These are phyloP conservation scores for Belgica antarctica DNA, from an alignment of 2,888 invertebrate species.

Conservation along the genomic window DNA sequence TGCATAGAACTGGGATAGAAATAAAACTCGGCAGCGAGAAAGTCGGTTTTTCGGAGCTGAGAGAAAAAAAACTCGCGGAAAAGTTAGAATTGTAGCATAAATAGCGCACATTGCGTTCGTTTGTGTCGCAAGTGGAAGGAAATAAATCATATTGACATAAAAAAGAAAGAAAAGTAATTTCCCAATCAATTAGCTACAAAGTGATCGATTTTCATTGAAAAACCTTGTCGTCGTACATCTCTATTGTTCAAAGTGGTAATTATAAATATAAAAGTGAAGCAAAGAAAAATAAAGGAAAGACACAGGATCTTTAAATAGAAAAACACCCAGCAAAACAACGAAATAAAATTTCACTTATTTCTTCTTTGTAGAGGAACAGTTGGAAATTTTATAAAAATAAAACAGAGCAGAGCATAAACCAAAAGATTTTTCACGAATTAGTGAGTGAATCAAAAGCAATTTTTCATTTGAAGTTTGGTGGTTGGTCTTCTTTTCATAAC, in stretches of 20 bases:
- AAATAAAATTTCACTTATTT: conserved; percentile 35
- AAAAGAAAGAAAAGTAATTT: background rate
- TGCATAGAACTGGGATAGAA: conserved; percentile 34
- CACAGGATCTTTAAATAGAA: conserved; percentile 42
- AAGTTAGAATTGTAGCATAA: background rate
- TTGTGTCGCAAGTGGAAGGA: background rate
- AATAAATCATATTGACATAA: background rate
- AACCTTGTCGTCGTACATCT: background rate
- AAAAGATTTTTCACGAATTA: conserved; percentile 3
- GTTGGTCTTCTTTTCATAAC: no score
- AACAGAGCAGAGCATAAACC: conserved; percentile 39
- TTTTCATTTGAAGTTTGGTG: no score
- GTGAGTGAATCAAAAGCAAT: conserved; percentile 4
- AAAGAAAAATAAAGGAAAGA: conserved; percentile 33
- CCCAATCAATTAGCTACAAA: background rate
- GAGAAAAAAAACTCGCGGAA: background rate
- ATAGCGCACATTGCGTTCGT: background rate
- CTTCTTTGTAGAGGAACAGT: conserved; percentile 11
- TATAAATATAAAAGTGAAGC: conserved; percentile 17
- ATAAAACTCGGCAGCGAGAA: background rate
- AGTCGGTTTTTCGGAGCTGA: no score
- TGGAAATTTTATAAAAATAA: conserved; percentile 40
- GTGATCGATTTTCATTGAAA: conserved; percentile 13
- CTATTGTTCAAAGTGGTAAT: conserved; percentile 34
- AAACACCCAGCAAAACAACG: conserved; percentile 33